Base-by-base conservation (phyloP, 2,797 vertebrate genomes). In the Adrianichthys oophorus region DNA sequence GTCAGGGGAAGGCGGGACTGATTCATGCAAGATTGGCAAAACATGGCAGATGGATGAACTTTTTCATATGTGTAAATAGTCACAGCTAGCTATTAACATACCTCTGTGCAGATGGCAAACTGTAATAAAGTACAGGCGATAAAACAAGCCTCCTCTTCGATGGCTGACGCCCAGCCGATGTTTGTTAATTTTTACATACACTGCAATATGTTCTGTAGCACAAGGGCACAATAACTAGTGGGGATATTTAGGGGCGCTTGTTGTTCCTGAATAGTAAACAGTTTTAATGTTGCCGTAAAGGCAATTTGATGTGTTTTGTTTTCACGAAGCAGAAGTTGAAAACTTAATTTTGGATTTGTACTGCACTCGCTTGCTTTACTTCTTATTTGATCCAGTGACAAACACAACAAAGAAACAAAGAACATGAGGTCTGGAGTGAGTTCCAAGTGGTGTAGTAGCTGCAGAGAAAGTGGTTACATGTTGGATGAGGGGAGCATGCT, bases 31-130 rank as follows among this genome's bases (percentile, higher is more conserved):
- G 89, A 89, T 65, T 80, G 85, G 88, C 74, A 76, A 88, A 90
- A 88, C 89, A 65, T 50, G 59, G 91, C 94, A 95, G 94, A 94
- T 95, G 94, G 93, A 93, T 79, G 89, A 89, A 90, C 86, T 86
- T 93, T 91, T 91, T 88, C 91, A 89, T 87, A 72, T 90, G 89
- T 90, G 67, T 89, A 93, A 93, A 92, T 89, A 82, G 89, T 91
- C 80, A 76, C 92, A 83, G 89, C 81, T 80, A 92, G 90, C 93
- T 89, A 93, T 94, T 93, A 92, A 89, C 91, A 90, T 82, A 89
- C 90, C 74, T 89, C 82, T 48, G 86, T 92, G 74, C 94, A 94
- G 93, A 94, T 95, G 94, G 94, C 83, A 85, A 86, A 85, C 90
- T 88, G 90, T 89, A 92, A 91, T 93, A 92, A 93, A 92, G 90